Evolutionary conservation across 2,888 invertebrate species (phyloP), one percentile per base, ranked within the genome.

Genomic region (Cryptocephalus primarius): DNA sequence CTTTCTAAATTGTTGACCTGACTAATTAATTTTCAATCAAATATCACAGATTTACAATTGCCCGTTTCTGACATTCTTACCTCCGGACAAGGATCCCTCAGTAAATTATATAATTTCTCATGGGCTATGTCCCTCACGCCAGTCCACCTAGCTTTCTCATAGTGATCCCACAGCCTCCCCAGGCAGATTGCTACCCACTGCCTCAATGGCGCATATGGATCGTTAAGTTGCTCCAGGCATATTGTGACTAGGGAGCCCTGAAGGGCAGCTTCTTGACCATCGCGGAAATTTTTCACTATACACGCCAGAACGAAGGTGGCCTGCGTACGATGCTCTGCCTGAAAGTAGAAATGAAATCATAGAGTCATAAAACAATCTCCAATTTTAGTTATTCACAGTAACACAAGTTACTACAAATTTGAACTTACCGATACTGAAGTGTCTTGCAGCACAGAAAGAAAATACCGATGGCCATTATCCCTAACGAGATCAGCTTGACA

Each of bases 61-160:
- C n/a, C n/a, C n/a, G n/a, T n/a, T n/a, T n/a, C n/a, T n/a, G n/a
- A n/a, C 33, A 38, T 8, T 33, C 48, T 57, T 55, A 89, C 94
- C 78, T 96, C 95, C 1, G 96, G 91, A 40, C 84, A 80, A 2
- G 80, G 75, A 72, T 95, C 93, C 49, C 76, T 75, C 44, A 96
- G 73, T 53, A 94, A 73, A 42, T 75, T 79, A 64, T 84, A 88
- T 9, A 97, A 76, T 70, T 96, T 95, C 68, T 96, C 96, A 69
- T 95, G 94, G n/a, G 96, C 95, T 58, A 86, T 83, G 68, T 95
- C 94, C 9, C 97, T 75, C 14, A 92, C 95, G 12, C 94, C 97
- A 48, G 90, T 90, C 96, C 97, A 96, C 55, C 90, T 78, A 8
- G 88, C 88, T 61, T 82, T 82, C 60, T 91, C 89, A 66, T 83